Evolutionary conservation across 2,888 invertebrate genomes (phyloP).

Genomic region (Leptinotarsa haldemani): DNA sequence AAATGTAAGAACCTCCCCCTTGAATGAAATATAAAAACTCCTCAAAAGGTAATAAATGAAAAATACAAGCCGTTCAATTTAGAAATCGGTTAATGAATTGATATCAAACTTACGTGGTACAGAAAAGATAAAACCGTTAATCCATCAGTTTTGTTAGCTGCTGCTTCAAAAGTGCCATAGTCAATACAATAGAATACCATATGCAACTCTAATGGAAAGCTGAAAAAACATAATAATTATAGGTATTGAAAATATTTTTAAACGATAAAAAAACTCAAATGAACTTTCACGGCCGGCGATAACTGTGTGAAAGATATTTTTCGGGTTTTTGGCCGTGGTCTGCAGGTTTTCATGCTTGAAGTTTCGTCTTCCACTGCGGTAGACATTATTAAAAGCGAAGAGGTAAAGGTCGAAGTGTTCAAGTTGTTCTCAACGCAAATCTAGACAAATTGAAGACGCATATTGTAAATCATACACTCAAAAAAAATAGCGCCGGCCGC

Average conservation of each 20-base stretch:
- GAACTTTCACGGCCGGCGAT: not conserved
- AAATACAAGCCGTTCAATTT: not conserved
- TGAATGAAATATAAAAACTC: too few relatives aligned
- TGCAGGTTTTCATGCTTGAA: too few relatives aligned
- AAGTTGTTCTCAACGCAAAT: too few relatives aligned
- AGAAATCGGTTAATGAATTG: not conserved
- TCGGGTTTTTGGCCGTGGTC: too few relatives aligned
- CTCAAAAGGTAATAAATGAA: not conserved
- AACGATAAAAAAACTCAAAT: not conserved
- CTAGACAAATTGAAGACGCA: too few relatives aligned
- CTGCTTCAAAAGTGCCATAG: constrained; percentile 75
- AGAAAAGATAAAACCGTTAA: constrained; percentile 83
- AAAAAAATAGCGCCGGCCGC: too few relatives aligned
- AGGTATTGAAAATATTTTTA: not conserved
- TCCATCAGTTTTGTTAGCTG: constrained; percentile 77
- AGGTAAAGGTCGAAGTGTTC: too few relatives aligned
- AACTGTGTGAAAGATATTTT: too few relatives aligned
- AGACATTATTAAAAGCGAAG: too few relatives aligned
- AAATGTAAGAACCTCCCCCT: too few relatives aligned
- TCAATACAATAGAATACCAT: constrained; percentile 82
- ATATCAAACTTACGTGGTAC: constrained; percentile 72
- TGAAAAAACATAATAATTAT: constrained; percentile 60
- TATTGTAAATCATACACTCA: too few relatives aligned
- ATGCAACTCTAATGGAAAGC: constrained; percentile 85
- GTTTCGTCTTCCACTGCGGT: too few relatives aligned